Conservation (phyloP, 2,797 vertebrate genomes). For the Passerculus sandwichensis region DNA sequence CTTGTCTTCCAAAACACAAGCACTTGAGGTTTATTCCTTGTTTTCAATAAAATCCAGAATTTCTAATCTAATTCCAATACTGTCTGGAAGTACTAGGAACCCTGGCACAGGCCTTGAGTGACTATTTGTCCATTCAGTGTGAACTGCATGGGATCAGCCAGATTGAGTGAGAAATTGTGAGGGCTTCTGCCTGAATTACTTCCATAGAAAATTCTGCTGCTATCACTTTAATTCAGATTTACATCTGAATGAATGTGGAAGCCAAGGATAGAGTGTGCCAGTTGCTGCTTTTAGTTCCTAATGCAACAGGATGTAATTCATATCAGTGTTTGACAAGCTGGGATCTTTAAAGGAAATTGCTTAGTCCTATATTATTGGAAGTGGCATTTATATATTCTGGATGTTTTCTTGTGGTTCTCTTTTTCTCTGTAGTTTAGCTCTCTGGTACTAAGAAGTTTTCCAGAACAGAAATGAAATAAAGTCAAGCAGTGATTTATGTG, state of each 20-base stretch:
- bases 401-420: slow-evolving; percentile 14
- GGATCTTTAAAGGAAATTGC: slow-evolving; percentile 41
- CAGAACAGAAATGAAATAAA: slow-evolving; percentile 20
- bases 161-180: not conserved
- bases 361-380: slow-evolving; percentile 43
- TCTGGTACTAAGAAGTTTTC: slow-evolving; percentile 38
- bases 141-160: not conserved
- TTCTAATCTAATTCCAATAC: not conserved
- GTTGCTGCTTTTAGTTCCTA: slow-evolving; percentile 20
- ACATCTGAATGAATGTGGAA: not conserved
- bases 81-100: not conserved
- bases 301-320: slow-evolving; percentile 24
- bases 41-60: not conserved
- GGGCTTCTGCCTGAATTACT: not conserved
- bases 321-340: slow-evolving; percentile 33
- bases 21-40: not conserved
- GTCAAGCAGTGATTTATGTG: not conserved
- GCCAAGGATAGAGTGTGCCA: not conserved
- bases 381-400: slow-evolving; percentile 38
- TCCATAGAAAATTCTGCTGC: not conserved
- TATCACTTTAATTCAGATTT: slow-evolving; percentile 19
- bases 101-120: not conserved
- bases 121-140: not conserved
- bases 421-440: slow-evolving; percentile 25
- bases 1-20: not conserved